phyloP scores from a whole-genome alignment of 1,140 invertebrate genomes.

The Agrilus planipennis region DNA sequence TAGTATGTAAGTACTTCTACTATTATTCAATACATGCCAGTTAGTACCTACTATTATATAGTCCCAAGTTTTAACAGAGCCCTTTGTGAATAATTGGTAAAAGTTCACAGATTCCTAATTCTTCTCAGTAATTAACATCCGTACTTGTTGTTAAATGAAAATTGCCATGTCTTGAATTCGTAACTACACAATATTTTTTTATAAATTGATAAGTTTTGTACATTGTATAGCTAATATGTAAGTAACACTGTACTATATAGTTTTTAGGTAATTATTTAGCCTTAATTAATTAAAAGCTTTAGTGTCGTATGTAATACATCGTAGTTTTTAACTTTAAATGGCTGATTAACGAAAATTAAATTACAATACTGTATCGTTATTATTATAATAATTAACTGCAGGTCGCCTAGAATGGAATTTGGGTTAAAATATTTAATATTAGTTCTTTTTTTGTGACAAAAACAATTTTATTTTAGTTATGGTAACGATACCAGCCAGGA shows the following conservation, averaged over 20 bases:
- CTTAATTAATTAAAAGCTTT: neutral
- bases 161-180: conserved; percentile 14
- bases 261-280: conserved; percentile 4
- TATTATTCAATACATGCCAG: conserved; percentile 4
- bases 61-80: neutral
- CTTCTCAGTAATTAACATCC: conserved; percentile 4
- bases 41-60: conserved; percentile 3
- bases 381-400: too few relatives aligned
- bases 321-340: conserved; percentile 1
- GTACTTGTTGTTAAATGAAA: conserved; percentile 11
- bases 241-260: conserved; percentile 14
- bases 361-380: too few relatives aligned
- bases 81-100: conserved; percentile 1
- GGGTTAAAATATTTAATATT: too few relatives aligned
- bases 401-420: too few relatives aligned
- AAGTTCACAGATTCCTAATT: conserved; percentile 4
- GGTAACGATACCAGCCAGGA: too few relatives aligned
- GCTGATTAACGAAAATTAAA: neutral
- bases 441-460: too few relatives aligned
- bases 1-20: neutral
- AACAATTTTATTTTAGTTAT: too few relatives aligned
- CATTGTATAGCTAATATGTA: conserved; percentile 30
- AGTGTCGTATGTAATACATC: neutral
- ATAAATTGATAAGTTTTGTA: conserved; percentile 34
- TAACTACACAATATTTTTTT: conserved; percentile 29